Evolutionary conservation across 2,888 invertebrate genomes (phyloP), one percentile per base, ranked within the genome.

Genomic region (Panzeria rudis): DNA sequence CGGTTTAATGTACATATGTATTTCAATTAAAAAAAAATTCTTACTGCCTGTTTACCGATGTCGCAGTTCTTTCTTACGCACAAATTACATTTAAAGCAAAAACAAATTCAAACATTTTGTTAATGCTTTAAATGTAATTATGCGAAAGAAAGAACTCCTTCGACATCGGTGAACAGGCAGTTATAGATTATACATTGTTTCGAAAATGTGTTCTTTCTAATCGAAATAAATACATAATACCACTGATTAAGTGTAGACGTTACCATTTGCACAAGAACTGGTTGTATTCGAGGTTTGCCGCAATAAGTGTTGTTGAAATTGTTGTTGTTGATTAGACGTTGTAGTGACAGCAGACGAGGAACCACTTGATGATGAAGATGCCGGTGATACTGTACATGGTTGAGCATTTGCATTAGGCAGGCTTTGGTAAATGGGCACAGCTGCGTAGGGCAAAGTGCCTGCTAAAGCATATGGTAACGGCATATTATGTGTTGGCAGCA

Each of bases 401-500:
- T 87, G 88, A 8, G 86, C 76, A 44, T 80, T 86, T 0, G 54
- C 47, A 68, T 54, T 72, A n/a, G 66, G 79, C 15, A 72, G 62
- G 20, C 50, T 79, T 71, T 88, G 89, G 79, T 89, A 89, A 29
- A 89, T 86, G 1, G 89, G 90, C 3, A 89, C 79, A 13, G 88
- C 87, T 1, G 88, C 87, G 69, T 88, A 89, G 0, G 88, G 87
- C 23, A 88, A 69, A 15, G 86, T 87, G 9, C 86, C 87, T 15
- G 88, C 87, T 7, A 89, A 59, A 20, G 88, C 87, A 64, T 89
- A 89, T 35, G 89, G 89, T 17, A 90, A 47, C 5, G 88, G 88
- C 23, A 89, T 80, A 80, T 89, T 89, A 25, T 88, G 89, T 15
- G 89, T 83, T 5, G 89, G 88, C 32, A 89, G 66, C 61, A 89